A percentile compares a stretch with the other conserved stretches of the same genome.
Evolutionary conservation across 2,797 vertebrate species (phyloP).

Genomic region (Ptychadena robeensis): DNA sequence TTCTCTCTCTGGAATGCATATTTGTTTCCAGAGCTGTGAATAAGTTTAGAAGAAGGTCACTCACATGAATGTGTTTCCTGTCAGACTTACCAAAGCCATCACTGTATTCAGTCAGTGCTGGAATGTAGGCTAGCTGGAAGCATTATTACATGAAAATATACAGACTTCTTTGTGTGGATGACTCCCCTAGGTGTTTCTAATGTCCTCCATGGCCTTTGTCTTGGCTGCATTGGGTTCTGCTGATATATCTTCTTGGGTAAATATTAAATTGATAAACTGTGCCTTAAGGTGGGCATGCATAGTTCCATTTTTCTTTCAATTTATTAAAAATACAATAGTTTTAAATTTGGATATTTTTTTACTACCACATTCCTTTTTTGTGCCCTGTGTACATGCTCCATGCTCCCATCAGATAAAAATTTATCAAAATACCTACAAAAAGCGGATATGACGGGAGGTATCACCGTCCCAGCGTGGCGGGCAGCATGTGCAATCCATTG

Average conservation of each 20-base stretch:
- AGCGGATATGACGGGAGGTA: too few relatives aligned
- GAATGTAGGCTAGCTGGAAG: constrained; percentile 30
- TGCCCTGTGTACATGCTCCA: too few relatives aligned
- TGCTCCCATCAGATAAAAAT: too few relatives aligned
- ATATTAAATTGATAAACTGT: neutral
- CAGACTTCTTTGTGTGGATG: constrained; percentile 7
- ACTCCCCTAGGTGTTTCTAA: constrained; percentile 17
- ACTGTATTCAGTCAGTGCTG: neutral
- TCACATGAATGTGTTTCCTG: constrained; percentile 38
- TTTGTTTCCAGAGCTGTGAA: constrained; percentile 31
- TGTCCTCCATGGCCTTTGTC: neutral
- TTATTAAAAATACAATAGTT: too few relatives aligned
- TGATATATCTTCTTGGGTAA: neutral
- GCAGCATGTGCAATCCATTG: too few relatives aligned
- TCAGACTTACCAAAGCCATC: neutral
- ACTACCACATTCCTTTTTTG: too few relatives aligned
- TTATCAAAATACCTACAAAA: too few relatives aligned
- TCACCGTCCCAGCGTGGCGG: too few relatives aligned
- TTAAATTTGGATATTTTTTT: too few relatives aligned
- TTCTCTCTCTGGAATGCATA: constrained; percentile 12
- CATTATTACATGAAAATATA: constrained; percentile 6
- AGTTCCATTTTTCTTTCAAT: too few relatives aligned
- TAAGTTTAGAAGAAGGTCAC: constrained; percentile 33
- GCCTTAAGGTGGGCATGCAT: too few relatives aligned
- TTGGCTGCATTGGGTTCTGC: neutral